Evolutionary conservation across 2,113 vertebrate genomes (phyloP).

Genomic region (Picathartes gymnocephalus): DNA sequence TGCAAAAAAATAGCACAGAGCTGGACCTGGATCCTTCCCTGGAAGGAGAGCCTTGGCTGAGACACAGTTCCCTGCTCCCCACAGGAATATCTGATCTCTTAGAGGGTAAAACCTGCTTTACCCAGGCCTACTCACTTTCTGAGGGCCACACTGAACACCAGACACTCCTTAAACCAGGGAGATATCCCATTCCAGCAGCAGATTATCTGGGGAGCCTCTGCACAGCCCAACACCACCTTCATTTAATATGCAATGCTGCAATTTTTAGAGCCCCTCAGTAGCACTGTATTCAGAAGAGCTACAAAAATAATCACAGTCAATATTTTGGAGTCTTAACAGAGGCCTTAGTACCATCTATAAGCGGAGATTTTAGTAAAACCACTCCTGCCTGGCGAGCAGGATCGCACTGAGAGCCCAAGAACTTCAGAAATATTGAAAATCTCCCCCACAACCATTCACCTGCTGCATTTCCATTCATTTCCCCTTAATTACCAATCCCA

Average conservation of each 20-base stretch:
- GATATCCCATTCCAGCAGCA: neutral
- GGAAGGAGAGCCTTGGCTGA: neutral
- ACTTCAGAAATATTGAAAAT: neutral
- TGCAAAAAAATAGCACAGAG: neutral
- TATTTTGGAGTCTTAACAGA: neutral
- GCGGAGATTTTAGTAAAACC: neutral
- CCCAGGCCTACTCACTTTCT: neutral
- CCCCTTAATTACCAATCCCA: neutral
- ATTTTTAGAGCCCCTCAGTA: neutral
- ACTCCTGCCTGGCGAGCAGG: neutral
- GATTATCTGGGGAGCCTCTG: neutral
- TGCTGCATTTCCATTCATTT: neutral
- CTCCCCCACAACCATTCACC: neutral
- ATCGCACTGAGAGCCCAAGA: neutral
- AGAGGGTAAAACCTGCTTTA: neutral
- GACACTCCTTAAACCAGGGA: neutral
- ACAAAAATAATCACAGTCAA: neutral
- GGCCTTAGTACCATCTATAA: neutral
- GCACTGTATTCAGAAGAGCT: neutral
- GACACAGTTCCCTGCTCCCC: neutral
- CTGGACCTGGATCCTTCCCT: neutral
- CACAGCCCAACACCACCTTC: neutral
- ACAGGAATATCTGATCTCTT: neutral
- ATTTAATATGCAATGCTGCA: accelerated
- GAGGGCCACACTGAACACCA: neutral